A percentile compares a stretch with the other conserved stretches of the same genome.
Evolutionary conservation across 2,113 vertebrate genomes (phyloP).

Genomic region (Scalopus aquaticus): DNA sequence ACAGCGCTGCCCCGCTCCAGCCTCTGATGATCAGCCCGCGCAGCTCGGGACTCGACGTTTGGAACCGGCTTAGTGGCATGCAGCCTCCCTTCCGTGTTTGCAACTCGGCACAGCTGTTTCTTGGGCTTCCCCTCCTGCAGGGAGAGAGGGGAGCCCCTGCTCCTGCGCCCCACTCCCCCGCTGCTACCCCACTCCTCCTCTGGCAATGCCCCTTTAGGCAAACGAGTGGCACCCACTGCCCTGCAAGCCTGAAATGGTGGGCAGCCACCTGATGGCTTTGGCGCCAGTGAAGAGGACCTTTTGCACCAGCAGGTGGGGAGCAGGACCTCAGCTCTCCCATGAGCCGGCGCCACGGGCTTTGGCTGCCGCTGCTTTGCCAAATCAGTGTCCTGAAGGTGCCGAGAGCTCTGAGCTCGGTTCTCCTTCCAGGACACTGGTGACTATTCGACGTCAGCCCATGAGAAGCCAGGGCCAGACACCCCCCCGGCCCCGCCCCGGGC

Average conservation of each 20-base stretch:
- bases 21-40: no score
- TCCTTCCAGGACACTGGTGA: neutral
- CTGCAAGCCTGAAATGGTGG: no score
- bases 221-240: no score
- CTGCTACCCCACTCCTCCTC: no score
- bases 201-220: neutral
- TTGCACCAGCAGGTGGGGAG: neutral
- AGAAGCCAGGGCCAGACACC: no score
- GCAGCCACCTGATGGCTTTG: accelerated
- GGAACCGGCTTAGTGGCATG: no score
- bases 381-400: accelerated
- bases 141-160: accelerated
- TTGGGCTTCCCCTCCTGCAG: neutral
- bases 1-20: neutral
- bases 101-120: neutral
- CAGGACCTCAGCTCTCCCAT: neutral
- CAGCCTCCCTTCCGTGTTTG: no score
- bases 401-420: neutral
- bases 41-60: no score
- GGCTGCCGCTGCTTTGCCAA: neutral
- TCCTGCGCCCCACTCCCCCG: no score
- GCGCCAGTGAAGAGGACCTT: neutral
- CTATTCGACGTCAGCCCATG: no score
- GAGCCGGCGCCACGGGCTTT: no score
- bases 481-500: no score